Evolutionary conservation across 2,888 invertebrate genomes (phyloP), one percentile per base, ranked within the genome.

Genomic region (Galeruca laticollis): DNA sequence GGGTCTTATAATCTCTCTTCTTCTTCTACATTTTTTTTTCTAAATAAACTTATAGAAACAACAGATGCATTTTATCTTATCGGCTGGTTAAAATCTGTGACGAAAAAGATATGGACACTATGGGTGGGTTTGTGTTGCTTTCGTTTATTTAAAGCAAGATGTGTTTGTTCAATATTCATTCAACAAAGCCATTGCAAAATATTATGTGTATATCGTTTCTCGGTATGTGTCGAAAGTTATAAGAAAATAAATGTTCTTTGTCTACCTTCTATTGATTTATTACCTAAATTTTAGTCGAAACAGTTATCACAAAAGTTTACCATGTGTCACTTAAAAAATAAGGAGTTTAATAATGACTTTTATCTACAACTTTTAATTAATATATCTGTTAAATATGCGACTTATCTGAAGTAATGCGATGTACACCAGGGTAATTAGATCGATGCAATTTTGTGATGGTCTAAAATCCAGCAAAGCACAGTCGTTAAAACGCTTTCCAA

Each of bases 61-160:
- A 63, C 63, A 63, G 63, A 63, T 63, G 63, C 54, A 54, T 63
- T 37, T 63, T 63, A 63, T 63, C 63, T 63, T 63, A 63, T 63
- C 63, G 52, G 15, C 13, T 56, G 43, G 54, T 63, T 54, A 63
- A 63, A 63, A 63, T 63, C 21, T 56, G 40, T 63, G 54, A 63
- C 61, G 51, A 61, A 61, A 61, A 61, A 63, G 54, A 63, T 56
- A 63, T 21, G 54, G 35, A 15, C 40, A 21, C 54, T 52, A 63
- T 63, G 63, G 63, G 54, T 63, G 63, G 63, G 56, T 54, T 56
- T 63, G 63, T 63, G 43, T 49, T 63, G 26, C 26, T 54, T 63
- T 60, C 43, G 63, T 63, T 63, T 63, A 54, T 63, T 63, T 63
- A 63, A 63, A 63, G 54, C 40, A 63, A 63, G 63, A 63, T 54